Evolutionary conservation across 2,888 invertebrate species (phyloP).

Genomic region (Hemistola chrysoprasaria): DNA sequence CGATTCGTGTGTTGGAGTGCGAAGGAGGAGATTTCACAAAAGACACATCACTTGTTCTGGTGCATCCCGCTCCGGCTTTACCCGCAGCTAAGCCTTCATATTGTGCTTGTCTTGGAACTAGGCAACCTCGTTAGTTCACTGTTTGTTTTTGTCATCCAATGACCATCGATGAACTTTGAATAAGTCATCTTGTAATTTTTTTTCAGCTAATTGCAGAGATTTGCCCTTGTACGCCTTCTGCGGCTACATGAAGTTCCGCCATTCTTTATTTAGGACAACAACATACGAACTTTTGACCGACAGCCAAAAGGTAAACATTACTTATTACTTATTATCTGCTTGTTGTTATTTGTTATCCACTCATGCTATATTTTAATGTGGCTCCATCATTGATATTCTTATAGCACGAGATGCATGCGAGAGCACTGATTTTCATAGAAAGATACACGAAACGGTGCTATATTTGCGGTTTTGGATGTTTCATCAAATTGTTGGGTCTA

Average conservation of each 20-base stretch:
- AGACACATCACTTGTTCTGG: constrained; percentile 52
- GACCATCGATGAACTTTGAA: background rate
- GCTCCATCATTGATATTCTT: background rate
- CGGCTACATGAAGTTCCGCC: constrained; percentile 82
- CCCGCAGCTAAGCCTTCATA: constrained; percentile 40
- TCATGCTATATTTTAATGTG: too few relatives aligned
- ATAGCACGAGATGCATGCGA: constrained; percentile 80
- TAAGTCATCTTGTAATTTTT: constrained; percentile 1
- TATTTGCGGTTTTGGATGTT: constrained; percentile 81
- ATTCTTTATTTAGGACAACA: constrained; percentile 79
- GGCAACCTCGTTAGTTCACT: constrained; percentile 44
- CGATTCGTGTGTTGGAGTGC: constrained; percentile 82
- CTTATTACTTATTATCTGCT: background rate
- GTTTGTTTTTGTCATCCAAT: background rate
- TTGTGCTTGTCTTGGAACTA: constrained; percentile 54
- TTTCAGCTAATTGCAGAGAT: constrained; percentile 71
- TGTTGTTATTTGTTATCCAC: too few relatives aligned
- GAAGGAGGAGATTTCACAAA: constrained; percentile 83
- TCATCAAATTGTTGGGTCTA: constrained; percentile 65
- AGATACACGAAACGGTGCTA: constrained; percentile 81
- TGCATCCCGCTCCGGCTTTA: constrained; percentile 47
- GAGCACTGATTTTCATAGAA: constrained; percentile 81
- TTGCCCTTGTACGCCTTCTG: constrained; percentile 84
- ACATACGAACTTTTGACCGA: constrained; percentile 85
- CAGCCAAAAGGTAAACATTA: constrained; percentile 74